Evolutionary conservation across 2,113 vertebrate genomes (phyloP), one percentile per base, ranked within the genome.

Genomic region (Egretta garzetta): DNA sequence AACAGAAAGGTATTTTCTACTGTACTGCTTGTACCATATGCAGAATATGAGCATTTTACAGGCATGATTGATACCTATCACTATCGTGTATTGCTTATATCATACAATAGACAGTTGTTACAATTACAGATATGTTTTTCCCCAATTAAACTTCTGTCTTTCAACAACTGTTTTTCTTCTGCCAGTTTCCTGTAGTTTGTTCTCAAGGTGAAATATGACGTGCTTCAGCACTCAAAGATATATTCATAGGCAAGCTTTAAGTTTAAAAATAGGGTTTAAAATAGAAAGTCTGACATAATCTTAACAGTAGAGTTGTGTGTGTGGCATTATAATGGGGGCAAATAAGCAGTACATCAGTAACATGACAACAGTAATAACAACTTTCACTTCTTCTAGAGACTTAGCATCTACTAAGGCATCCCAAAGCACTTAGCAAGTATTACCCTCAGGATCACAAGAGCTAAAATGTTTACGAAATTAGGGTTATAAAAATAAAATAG

Each of bases 391-490:
- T 72, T 82, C 47, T 87, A 49, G 90, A 93, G 67, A 49, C 43
- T 86, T 30, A 24, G 24, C 8, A 26, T 56, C 67, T 85, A 37
- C 52, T 35, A 59, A 76, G 15, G 10, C 70, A 77, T 74, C 66
- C 60, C 72, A 80, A 63, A 90, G 56, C 75, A 76, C 62, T 80
- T 41, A 58, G 55, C 47, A 71, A 85, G 12, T 49, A 68, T 66
- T 84, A 82, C 35, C 55, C 93, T 67, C 70, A 56, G 22, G 39
- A 92, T 72, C 43, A 71, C 26, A 75, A 89, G 71, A 95, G 14
- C 39, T 67, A 80, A 95, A 96, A 79, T 39, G 70, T 96, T 84
- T 83, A 81, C 53, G 79, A 93, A 30, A 59, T 88, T 73, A 95
- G 66, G 45, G 81, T 68, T 90, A 77, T 63, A 64, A 43, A 79